These are phyloP conservation scores for Sepiola atlantica DNA, from an alignment of 2,888 invertebrate species.

Conservation along the genomic window DNA sequence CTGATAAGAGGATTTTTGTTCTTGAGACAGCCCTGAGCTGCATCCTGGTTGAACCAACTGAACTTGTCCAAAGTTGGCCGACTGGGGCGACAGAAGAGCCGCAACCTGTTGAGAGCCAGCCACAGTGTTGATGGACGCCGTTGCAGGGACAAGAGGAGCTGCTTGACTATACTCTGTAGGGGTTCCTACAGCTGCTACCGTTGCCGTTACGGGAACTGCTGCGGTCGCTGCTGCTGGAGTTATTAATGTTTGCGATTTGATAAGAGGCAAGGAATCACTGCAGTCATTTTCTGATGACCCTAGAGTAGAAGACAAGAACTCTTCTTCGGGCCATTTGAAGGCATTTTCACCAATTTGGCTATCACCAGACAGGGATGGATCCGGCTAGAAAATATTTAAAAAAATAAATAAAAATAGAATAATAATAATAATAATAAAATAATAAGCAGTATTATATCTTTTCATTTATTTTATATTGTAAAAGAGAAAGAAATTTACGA, in stretches of 20 bases:
- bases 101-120: constrained; percentile 39
- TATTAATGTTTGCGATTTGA: constrained; percentile 44
- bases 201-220: constrained; percentile 25
- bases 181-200: constrained; percentile 47
- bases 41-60: constrained; percentile 46
- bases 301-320: constrained; percentile 56
- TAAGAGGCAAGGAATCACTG: constrained; percentile 44
- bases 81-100: constrained; percentile 38
- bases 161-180: background rate
- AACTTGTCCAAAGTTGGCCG: constrained; percentile 47
- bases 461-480: background rate
- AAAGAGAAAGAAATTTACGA: background rate
- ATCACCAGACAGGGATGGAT: constrained; percentile 51
- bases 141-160: constrained; percentile 34
- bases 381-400: constrained; percentile 50
- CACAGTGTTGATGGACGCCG: constrained; percentile 40
- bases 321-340: constrained; percentile 64
- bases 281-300: constrained; percentile 49
- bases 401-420: background rate
- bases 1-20: constrained; percentile 45
- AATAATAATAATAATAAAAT: too few species aligned
- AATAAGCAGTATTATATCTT: background rate
- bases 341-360: constrained; percentile 48
- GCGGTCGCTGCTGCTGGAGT: constrained; percentile 44
- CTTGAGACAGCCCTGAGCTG: constrained; percentile 47